Evolutionary conservation across 1,140 invertebrate species (phyloP).

Genomic region (Dreissena rostriformis): DNA sequence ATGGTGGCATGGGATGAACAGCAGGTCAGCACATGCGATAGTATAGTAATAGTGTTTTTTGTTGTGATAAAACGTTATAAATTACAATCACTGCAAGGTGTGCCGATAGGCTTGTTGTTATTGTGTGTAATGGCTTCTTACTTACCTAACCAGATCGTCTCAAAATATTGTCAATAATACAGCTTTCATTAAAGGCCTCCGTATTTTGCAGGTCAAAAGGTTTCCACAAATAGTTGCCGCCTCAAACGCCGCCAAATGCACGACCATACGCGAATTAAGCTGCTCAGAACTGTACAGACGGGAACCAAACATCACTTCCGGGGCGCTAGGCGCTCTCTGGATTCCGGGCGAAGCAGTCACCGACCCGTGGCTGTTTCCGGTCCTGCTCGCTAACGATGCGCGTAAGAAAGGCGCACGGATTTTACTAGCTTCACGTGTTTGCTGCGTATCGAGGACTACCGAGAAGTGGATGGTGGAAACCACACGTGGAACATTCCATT

Average conservation of each 20-base stretch:
- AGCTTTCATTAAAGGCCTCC: too few relatives aligned
- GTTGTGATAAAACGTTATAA: too few relatives aligned
- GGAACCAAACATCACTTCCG: constrained; percentile 61
- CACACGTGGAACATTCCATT: constrained; percentile 37
- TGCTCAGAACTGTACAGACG: constrained; percentile 58
- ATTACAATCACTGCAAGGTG: too few relatives aligned
- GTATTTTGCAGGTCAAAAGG: too few relatives aligned
- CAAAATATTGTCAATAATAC: too few relatives aligned
- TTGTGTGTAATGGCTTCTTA: too few relatives aligned
- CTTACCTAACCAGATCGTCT: too few relatives aligned
- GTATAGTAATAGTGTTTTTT: too few relatives aligned
- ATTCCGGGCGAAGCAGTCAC: constrained; percentile 70
- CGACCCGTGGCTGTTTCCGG: constrained; percentile 67
- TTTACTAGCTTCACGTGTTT: neutral
- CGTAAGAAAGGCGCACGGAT: constrained; percentile 64
- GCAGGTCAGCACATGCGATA: constrained; percentile 58
- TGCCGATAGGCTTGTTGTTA: too few relatives aligned
- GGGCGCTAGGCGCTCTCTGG: constrained; percentile 62
- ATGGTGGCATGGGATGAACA: constrained; percentile 74
- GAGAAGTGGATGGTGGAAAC: constrained; percentile 47
- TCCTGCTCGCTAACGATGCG: constrained; percentile 65
- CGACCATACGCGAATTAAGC: constrained; percentile 49
- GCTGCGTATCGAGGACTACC: neutral
- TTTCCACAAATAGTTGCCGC: too few relatives aligned
- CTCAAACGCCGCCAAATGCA: too few relatives aligned